Evolutionary conservation across 2,797 vertebrate species (phyloP).

Genomic region (Hafferia zeledoni): DNA sequence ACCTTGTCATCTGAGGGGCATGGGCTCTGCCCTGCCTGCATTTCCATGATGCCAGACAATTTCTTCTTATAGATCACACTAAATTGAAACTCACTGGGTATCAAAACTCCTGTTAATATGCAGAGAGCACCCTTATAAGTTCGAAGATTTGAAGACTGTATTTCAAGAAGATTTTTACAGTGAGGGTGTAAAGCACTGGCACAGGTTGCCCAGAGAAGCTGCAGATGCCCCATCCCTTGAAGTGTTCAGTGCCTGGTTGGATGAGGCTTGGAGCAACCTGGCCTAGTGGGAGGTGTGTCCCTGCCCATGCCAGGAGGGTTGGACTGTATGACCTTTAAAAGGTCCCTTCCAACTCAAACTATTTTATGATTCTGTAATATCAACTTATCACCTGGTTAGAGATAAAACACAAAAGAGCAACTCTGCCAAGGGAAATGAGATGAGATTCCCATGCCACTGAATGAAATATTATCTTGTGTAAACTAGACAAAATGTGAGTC

Average conservation of each 20-base stretch:
- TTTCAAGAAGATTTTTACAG: not conserved
- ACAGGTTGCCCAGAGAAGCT: not conserved
- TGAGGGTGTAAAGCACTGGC: not conserved
- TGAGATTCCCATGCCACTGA: not conserved
- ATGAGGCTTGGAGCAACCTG: not conserved
- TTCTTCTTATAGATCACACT: not conserved
- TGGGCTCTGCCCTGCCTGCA: not conserved
- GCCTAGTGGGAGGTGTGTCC: not conserved
- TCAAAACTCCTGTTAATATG: not conserved
- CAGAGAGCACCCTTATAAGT: not conserved
- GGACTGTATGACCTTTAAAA: not conserved
- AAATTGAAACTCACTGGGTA: not conserved
- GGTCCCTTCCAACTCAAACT: not conserved
- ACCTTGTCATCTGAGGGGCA: not conserved
- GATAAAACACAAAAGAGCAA: not conserved
- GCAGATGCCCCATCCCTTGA: not conserved
- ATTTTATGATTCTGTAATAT: not conserved
- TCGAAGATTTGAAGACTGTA: not conserved
- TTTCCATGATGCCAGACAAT: not conserved
- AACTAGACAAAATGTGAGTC: not conserved
- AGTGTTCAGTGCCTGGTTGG: not conserved
- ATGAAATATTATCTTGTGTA: not conserved
- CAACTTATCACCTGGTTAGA: not conserved
- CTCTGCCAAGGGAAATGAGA: not conserved
- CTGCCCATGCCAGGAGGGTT: rapidly evolving